A percentile compares a stretch with the other conserved stretches of the same genome.
Conservation (phyloP, 2,797 vertebrate genomes). For the Bradypus variegatus region DNA sequence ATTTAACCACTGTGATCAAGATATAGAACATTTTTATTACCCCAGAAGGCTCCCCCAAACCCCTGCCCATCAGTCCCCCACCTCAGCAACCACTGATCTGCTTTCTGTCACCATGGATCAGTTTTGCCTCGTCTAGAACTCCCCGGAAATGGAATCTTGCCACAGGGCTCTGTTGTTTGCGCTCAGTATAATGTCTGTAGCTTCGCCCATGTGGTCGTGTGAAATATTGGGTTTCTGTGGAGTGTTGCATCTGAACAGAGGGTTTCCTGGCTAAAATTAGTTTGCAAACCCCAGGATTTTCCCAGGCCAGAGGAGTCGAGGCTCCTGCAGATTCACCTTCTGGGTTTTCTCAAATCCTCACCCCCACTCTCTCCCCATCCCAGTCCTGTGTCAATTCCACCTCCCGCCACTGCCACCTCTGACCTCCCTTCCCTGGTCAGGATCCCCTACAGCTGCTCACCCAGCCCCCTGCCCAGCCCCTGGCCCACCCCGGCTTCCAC, state of each 20-base stretch:
- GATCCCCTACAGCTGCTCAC: not conserved
- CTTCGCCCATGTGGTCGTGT: fast-evolving
- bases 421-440: not conserved
- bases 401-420: not conserved
- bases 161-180: not conserved
- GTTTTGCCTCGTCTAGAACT: not conserved
- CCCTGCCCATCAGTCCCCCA: fast-evolving
- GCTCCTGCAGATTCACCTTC: not conserved
- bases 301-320: not conserved
- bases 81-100: not conserved
- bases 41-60: fast-evolving
- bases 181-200: not conserved
- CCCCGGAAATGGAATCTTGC: fast-evolving
- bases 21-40: not conserved
- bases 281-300: not conserved
- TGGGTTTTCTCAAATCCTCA: not conserved
- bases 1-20: not conserved
- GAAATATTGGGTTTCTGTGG: fast-evolving
- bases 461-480: not conserved
- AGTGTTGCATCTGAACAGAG: not conserved
- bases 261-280: not conserved
- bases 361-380: not conserved
- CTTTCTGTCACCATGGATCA: not conserved
- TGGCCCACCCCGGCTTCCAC: not conserved
- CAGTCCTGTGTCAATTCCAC: not conserved